A percentile compares a stretch with the other conserved stretches of the same genome.
Conservation (phyloP, 1,140 invertebrate species). For the Piezodorus guildinii region DNA sequence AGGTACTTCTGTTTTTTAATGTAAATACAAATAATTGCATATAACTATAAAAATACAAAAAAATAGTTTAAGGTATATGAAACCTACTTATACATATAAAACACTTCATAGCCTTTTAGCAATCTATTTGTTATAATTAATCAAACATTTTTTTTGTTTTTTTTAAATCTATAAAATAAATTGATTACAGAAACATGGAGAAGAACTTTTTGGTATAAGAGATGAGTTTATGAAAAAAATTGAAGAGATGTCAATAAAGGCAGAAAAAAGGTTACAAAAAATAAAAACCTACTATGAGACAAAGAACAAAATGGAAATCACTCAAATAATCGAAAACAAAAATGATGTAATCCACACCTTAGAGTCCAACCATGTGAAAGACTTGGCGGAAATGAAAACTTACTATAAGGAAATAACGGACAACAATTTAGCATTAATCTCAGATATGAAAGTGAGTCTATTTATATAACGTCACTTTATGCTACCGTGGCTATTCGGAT, state of each 20-base stretch:
- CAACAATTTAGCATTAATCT: slow-evolving; percentile 77
- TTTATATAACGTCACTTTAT: background rate
- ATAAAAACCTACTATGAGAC: slow-evolving; percentile 62
- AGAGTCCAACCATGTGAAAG: slow-evolving; percentile 69
- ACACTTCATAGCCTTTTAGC: too few relatives aligned
- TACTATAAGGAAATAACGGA: slow-evolving; percentile 90
- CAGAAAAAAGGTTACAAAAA: slow-evolving; percentile 62
- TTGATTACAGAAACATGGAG: slow-evolving; percentile 37
- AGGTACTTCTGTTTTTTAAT: too few relatives aligned
- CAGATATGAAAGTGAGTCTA: slow-evolving; percentile 53
- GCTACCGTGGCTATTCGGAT: too few relatives aligned
- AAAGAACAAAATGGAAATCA: slow-evolving; percentile 62
- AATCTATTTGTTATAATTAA: too few relatives aligned
- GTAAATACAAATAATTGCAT: too few relatives aligned
- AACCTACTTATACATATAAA: too few relatives aligned
- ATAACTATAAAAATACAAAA: too few relatives aligned
- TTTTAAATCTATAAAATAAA: too few relatives aligned
- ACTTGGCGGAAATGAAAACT: slow-evolving; percentile 78
- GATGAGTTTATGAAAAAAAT: slow-evolving; percentile 60
- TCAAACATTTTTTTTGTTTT: too few relatives aligned
- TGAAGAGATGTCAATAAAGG: slow-evolving; percentile 66
- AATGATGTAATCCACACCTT: slow-evolving; percentile 72
- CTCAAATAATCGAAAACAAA: slow-evolving; percentile 80
- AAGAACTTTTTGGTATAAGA: slow-evolving; percentile 53
- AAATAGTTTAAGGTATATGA: too few relatives aligned